Conservation (phyloP, 1,140 invertebrate species). For the Aphis gossypii region DNA sequence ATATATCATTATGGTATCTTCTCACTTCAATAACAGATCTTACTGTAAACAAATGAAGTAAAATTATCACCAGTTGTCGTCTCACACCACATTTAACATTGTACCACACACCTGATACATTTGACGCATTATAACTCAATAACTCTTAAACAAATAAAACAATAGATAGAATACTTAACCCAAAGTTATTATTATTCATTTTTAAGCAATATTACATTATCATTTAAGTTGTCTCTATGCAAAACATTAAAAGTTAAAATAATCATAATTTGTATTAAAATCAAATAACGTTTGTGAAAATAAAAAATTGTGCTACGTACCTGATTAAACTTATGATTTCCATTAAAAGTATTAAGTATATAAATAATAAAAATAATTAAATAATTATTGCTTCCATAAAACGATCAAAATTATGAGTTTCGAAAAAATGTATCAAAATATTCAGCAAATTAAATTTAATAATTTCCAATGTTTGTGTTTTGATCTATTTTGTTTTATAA, state of each 20-base stretch:
- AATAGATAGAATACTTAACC: neutral
- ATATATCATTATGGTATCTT: neutral
- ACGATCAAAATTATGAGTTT: neutral
- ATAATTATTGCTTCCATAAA: neutral
- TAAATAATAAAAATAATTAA: neutral
- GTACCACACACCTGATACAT: neutral
- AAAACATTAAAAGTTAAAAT: conserved; percentile 1
- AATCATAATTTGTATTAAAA: neutral
- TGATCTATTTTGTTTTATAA: neutral
- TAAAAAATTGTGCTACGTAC: neutral
- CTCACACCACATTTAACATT: neutral
- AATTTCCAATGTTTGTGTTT: neutral
- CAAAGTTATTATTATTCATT: neutral
- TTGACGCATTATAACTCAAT: neutral
- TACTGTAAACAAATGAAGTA: neutral
- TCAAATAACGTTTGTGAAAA: neutral
- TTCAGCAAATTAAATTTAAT: neutral
- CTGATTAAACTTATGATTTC: conserved; percentile 13
- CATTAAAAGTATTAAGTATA: neutral
- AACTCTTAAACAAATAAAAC: neutral
- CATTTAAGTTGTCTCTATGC: neutral
- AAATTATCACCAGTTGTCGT: neutral
- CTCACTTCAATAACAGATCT: neutral
- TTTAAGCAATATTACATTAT: neutral
- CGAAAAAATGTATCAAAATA: neutral